A percentile compares a stretch with the other conserved stretches of the same genome.
These are phyloP conservation scores for Panzeria rudis DNA, from an alignment of 2,888 invertebrate genomes.

Conservation along the genomic window DNA sequence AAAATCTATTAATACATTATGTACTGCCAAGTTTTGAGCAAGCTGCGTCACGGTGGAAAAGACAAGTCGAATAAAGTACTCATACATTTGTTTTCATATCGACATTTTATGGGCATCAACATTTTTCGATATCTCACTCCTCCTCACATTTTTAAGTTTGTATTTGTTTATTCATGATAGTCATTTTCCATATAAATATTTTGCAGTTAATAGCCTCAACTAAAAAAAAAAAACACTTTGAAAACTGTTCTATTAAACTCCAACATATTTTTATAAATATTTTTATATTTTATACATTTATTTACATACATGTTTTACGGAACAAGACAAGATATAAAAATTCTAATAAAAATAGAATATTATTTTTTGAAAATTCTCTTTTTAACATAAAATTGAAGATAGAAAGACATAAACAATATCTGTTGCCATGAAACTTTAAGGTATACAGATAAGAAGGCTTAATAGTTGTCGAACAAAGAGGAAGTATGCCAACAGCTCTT, in stretches of 20 bases:
- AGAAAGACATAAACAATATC: background rate
- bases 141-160: too few species aligned
- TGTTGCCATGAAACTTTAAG: background rate
- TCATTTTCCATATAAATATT: background rate
- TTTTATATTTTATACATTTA: background rate
- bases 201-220: background rate
- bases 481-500: background rate
- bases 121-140: too few species aligned
- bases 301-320: background rate
- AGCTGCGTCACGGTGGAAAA: too few species aligned
- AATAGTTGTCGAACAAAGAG: background rate
- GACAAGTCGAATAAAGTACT: too few species aligned
- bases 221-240: background rate
- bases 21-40: too few species aligned
- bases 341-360: constrained; percentile 17
- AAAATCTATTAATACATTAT: too few species aligned
- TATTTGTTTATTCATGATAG: too few species aligned
- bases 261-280: background rate
- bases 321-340: constrained; percentile 10
- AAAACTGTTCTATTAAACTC: background rate
- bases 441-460: background rate
- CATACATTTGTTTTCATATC: too few species aligned
- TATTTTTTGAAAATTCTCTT: constrained; percentile 11
- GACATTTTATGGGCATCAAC: too few species aligned
- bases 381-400: background rate